Conservation (phyloP, 2,888 invertebrate species). For the Schizotus pectinicornis region DNA sequence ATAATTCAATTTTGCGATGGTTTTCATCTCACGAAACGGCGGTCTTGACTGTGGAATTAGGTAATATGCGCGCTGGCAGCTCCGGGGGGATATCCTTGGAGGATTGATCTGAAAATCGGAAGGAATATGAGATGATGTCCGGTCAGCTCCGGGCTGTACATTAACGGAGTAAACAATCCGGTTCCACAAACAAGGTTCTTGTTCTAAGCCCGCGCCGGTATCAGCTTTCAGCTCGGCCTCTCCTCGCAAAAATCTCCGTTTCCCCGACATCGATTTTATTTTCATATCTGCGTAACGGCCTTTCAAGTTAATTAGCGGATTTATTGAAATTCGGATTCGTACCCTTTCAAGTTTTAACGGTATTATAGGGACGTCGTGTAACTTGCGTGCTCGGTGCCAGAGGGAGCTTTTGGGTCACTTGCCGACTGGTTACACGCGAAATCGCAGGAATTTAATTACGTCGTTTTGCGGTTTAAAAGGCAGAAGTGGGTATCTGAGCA, state of each 20-base stretch:
- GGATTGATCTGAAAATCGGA: slow-evolving; percentile 35
- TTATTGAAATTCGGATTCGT: too few species aligned
- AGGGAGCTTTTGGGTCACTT: slow-evolving; percentile 34
- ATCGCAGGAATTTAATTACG: slow-evolving; percentile 49
- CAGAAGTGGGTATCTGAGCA: slow-evolving; percentile 44
- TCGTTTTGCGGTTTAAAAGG: slow-evolving; percentile 45
- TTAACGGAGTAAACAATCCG: slow-evolving; percentile 34
- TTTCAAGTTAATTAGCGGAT: too few species aligned
- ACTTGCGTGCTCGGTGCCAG: neutral
- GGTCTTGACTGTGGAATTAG: slow-evolving; percentile 26
- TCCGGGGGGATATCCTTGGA: slow-evolving; percentile 26
- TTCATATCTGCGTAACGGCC: too few species aligned
- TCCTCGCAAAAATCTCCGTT: too few species aligned
- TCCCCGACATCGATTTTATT: too few species aligned
- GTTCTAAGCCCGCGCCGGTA: slow-evolving; percentile 5
- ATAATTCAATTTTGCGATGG: slow-evolving; percentile 26
- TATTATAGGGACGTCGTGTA: neutral
- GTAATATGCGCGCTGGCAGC: slow-evolving; percentile 19
- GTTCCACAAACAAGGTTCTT: slow-evolving; percentile 26
- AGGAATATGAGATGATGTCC: slow-evolving; percentile 39
- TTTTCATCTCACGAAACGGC: slow-evolving; percentile 27
- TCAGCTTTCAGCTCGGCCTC: slow-evolving; percentile 2
- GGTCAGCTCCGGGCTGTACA: slow-evolving; percentile 25
- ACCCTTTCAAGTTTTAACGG: too few species aligned
- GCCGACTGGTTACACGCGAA: slow-evolving; percentile 40